Conservation (phyloP, 2,888 invertebrate genomes). For the Boloria euphrosyne region DNA sequence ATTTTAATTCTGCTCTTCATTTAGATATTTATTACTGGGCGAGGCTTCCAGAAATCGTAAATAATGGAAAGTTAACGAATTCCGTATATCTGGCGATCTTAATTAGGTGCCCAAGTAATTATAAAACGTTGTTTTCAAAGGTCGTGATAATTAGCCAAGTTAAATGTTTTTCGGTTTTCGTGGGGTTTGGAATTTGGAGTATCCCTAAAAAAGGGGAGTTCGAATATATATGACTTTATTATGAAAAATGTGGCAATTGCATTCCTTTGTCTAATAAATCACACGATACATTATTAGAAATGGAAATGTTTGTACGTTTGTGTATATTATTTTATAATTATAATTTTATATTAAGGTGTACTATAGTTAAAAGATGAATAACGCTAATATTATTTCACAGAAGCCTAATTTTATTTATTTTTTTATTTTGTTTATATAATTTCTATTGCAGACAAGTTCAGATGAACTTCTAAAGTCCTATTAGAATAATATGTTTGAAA, state of each 20-base stretch:
- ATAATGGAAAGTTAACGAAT: constrained; percentile 34
- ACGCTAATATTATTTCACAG: no score
- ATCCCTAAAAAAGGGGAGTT: constrained; percentile 1
- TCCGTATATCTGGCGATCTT: constrained; percentile 49
- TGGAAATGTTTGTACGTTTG: no score
- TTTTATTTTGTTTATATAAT: no score
- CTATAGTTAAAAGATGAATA: no score
- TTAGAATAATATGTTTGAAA: neutral
- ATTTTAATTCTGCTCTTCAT: constrained; percentile 9
- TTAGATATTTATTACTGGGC: constrained; percentile 45
- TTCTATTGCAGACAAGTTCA: no score
- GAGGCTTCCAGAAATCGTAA: constrained; percentile 46
- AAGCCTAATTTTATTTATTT: no score
- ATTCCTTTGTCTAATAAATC: no score
- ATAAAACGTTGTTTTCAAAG: constrained; percentile 39
- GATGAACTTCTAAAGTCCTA: no score
- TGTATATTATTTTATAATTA: no score
- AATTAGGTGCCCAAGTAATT: constrained; percentile 53
- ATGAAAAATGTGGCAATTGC: neutral
- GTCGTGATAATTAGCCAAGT: constrained; percentile 37
- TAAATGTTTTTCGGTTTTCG: constrained; percentile 24
- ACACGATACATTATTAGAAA: no score
- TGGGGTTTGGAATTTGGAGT: constrained; percentile 6
- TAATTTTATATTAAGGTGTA: no score
- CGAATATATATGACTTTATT: constrained; percentile 19